Evolutionary conservation across 30 jellyfish, hydroid and myxozoan genomes (phyloP).

Genomic region (Kudoa iwatai): DNA sequence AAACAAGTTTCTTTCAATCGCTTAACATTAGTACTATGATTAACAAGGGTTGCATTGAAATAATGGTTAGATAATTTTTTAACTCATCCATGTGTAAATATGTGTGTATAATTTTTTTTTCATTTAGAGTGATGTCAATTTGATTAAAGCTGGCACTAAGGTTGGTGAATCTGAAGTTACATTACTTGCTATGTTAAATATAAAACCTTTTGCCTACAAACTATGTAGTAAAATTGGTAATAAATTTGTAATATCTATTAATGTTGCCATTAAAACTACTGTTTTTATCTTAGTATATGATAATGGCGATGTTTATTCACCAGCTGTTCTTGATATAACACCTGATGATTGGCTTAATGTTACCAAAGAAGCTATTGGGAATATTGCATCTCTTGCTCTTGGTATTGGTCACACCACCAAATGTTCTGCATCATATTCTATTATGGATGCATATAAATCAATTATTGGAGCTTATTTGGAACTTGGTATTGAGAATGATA

Average conservation of each 20-base stretch:
- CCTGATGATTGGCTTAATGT: neutral
- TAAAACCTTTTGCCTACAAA: conserved; percentile 41
- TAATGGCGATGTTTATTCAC: neutral
- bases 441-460: neutral
- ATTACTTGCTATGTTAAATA: conserved; percentile 41
- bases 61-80: no score
- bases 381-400: neutral
- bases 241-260: no score
- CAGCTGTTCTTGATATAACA: neutral
- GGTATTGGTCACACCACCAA: no score
- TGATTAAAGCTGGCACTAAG: conserved; percentile 23
- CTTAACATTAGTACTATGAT: conserved; percentile 56
- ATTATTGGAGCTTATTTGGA: neutral
- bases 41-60: conserved; percentile 77
- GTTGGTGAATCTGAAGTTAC: conserved; percentile 93
- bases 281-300: no score
- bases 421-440: conserved; percentile 1
- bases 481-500: conserved; percentile 12
- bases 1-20: conserved; percentile 72
- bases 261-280: no score
- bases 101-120: no score
- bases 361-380: neutral
- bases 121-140: conserved; percentile 62
- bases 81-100: no score
- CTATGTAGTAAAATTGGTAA: no score